Evolutionary conservation across 2,797 vertebrate genomes (phyloP).

Genomic region (Spea hammondii): DNA sequence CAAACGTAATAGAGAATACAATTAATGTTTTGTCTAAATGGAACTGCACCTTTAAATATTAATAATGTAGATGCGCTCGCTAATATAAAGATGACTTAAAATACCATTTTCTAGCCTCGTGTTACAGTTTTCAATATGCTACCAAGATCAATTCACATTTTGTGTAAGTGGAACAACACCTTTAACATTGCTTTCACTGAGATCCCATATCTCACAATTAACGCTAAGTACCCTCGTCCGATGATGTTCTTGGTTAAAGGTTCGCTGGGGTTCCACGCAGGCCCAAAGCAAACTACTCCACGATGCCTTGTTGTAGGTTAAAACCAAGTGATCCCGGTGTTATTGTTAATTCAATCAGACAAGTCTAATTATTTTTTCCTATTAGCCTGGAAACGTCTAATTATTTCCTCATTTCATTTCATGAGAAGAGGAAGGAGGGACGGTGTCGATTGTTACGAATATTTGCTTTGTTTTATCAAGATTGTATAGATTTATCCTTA

Average conservation of each 20-base stretch:
- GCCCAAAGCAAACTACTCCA: conserved; percentile 1
- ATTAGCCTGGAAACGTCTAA: conserved; percentile 23
- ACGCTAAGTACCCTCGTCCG: background rate
- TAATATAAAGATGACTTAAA: too few relatives aligned
- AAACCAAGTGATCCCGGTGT: conserved; percentile 23
- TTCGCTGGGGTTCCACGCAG: conserved; percentile 1
- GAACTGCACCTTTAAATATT: too few relatives aligned
- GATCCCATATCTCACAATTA: conserved; percentile 17
- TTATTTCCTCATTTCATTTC: conserved; percentile 21
- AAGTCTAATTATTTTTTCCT: conserved; percentile 35
- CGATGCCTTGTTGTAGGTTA: conserved; percentile 14
- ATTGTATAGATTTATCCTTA: background rate
- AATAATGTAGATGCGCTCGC: too few relatives aligned
- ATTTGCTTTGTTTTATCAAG: background rate
- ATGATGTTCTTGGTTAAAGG: conserved; percentile 2
- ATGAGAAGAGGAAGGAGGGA: conserved; percentile 1
- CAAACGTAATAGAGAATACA: too few relatives aligned
- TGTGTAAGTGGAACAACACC: background rate
- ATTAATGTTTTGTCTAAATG: too few relatives aligned
- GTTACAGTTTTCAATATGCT: too few relatives aligned
- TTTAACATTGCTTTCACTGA: background rate
- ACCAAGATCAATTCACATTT: too few relatives aligned
- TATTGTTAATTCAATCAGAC: conserved; percentile 37
- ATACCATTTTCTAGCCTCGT: too few relatives aligned
- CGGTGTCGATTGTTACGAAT: background rate